These are phyloP conservation scores for Acheta domesticus DNA, from an alignment of 2,888 invertebrate species.

Conservation along the genomic window DNA sequence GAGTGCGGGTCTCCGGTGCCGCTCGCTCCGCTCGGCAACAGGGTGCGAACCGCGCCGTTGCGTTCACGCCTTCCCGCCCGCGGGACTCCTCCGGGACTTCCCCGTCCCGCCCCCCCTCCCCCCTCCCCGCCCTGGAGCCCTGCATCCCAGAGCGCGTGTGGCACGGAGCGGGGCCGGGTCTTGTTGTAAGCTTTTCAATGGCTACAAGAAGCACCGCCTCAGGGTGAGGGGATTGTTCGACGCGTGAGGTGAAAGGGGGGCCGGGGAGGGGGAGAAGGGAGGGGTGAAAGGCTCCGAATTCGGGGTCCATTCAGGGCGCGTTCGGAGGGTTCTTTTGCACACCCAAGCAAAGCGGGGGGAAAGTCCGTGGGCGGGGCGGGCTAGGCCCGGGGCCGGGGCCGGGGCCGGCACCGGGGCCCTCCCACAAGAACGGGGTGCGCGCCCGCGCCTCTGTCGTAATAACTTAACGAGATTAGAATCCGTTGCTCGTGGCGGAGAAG, in stretches of 20 bases:
- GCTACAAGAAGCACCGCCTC: not conserved
- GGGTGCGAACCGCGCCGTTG: too few species aligned
- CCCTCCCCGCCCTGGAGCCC: too few species aligned
- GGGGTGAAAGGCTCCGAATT: not conserved
- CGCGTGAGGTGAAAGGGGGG: not conserved
- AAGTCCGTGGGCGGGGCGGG: not conserved
- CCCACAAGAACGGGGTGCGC: not conserved
- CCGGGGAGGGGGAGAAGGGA: not conserved
- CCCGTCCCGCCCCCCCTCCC: too few species aligned
- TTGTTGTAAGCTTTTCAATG: not conserved
- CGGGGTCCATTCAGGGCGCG: not conserved
- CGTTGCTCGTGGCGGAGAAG: not conserved
- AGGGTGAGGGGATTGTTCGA: not conserved
- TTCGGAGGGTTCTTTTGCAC: slow-evolving; percentile 7
- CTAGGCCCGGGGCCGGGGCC: not conserved
- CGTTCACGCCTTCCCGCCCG: too few species aligned
- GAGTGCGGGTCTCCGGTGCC: too few species aligned
- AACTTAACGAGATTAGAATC: slow-evolving; percentile 18
- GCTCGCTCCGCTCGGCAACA: too few species aligned
- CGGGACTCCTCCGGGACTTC: too few species aligned
- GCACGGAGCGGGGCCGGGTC: not conserved
- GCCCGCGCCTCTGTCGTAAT: not conserved
- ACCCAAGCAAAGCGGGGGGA: not conserved
- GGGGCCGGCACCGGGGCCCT: not conserved
- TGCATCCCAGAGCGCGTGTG: too few species aligned